Evolutionary conservation across 2,113 vertebrate species (phyloP).

Genomic region (Zosterops lateralis): DNA sequence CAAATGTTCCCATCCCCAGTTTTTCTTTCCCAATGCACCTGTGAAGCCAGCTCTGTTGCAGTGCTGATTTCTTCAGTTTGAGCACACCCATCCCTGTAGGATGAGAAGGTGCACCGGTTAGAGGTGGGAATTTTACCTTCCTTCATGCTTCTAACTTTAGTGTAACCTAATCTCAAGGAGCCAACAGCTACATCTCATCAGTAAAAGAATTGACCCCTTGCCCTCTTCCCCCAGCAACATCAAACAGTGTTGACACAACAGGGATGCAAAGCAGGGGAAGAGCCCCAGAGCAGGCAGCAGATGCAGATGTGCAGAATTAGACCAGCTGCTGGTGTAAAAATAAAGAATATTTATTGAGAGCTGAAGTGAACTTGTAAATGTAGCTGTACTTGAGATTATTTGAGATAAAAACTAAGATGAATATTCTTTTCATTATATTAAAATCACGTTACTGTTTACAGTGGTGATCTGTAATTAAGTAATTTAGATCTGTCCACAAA

Average conservation of each 20-base stretch:
- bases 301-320: not conserved
- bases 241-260: not conserved
- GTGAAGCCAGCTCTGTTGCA: not conserved
- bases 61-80: not conserved
- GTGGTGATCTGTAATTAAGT: not conserved
- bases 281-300: not conserved
- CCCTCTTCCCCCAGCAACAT: not conserved
- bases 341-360: not conserved
- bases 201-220: conserved; percentile 28
- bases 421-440: not conserved
- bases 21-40: not conserved
- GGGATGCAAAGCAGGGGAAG: not conserved
- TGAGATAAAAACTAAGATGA: not conserved
- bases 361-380: not conserved
- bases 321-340: not conserved
- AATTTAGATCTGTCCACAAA: conserved; percentile 34
- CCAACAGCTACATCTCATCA: conserved; percentile 11
- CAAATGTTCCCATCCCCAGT: not conserved
- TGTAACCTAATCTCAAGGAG: not conserved
- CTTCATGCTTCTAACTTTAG: not conserved
- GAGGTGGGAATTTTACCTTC: not conserved
- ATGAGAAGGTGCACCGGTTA: not conserved
- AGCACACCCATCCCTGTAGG: not conserved
- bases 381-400: not conserved
- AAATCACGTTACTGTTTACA: conserved; percentile 42